Evolutionary conservation across 2,113 vertebrate species (phyloP).

Genomic region (Caretta caretta): DNA sequence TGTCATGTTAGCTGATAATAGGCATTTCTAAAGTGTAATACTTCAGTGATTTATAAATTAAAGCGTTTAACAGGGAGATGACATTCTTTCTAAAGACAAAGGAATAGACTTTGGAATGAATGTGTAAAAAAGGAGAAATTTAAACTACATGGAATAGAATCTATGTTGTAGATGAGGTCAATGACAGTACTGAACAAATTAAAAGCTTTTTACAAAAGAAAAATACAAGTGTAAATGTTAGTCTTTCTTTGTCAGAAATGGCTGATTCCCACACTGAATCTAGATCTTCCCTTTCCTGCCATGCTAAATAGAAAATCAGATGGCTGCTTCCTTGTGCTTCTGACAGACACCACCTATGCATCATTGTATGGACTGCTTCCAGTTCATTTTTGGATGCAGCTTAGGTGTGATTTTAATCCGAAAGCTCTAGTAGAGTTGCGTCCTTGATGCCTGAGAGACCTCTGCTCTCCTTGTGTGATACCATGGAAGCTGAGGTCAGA

Average conservation of each 20-base stretch:
- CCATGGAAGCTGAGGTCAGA: background rate
- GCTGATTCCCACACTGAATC: background rate
- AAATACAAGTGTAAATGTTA: background rate
- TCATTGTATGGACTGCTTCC: background rate
- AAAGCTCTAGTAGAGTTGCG: background rate
- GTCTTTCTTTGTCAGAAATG: background rate
- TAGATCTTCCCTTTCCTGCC: background rate
- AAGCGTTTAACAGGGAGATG: background rate
- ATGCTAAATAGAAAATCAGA: background rate
- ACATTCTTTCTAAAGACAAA: background rate
- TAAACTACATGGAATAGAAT: background rate
- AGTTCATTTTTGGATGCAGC: background rate
- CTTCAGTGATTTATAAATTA: slow-evolving; percentile 12
- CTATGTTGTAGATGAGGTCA: background rate
- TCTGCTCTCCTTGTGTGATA: background rate
- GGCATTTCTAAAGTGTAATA: background rate
- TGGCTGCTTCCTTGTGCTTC: background rate
- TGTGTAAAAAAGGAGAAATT: background rate
- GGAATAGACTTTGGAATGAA: background rate
- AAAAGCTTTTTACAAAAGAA: background rate
- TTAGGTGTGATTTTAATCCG: background rate
- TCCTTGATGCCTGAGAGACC: background rate
- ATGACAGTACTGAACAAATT: background rate
- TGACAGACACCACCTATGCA: background rate
- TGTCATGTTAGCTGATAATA: background rate